phyloP scores from a whole-genome alignment of 2,888 invertebrate species.

The Epinotia brunnichana region DNA sequence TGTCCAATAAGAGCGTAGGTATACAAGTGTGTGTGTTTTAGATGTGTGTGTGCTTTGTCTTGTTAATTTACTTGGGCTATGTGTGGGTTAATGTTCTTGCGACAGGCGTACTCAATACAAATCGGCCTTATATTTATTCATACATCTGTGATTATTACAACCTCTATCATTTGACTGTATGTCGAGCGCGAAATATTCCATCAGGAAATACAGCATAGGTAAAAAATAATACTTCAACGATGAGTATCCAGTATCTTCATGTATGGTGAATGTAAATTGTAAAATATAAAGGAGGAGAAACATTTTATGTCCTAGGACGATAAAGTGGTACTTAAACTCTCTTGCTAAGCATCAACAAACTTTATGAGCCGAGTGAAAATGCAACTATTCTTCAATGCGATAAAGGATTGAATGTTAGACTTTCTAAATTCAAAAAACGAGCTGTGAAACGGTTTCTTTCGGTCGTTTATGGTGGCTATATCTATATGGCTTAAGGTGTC shows the following conservation, averaged over 20 bases:
- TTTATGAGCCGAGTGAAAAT: slow-evolving; percentile 17
- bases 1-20: no score
- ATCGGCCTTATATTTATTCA: no score
- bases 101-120: no score
- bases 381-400: slow-evolving; percentile 3
- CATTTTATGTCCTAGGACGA: slow-evolving; percentile 13
- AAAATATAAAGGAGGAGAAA: slow-evolving; percentile 7
- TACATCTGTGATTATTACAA: no score
- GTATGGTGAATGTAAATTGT: neutral
- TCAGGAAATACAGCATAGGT: neutral
- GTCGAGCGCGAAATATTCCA: neutral
- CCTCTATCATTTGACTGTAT: neutral
- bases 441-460: neutral
- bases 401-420: slow-evolving; percentile 1
- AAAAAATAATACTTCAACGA: neutral
- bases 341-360: neutral
- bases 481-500: no score
- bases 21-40: no score
- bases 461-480: no score
- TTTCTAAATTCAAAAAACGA: neutral
- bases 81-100: no score
- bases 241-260: neutral
- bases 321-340: slow-evolving; percentile 21
- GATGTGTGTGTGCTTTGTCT: no score
- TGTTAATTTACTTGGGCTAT: no score